These are phyloP conservation scores for Vidua macroura DNA, from an alignment of 2,113 vertebrate species.

Conservation along the genomic window DNA sequence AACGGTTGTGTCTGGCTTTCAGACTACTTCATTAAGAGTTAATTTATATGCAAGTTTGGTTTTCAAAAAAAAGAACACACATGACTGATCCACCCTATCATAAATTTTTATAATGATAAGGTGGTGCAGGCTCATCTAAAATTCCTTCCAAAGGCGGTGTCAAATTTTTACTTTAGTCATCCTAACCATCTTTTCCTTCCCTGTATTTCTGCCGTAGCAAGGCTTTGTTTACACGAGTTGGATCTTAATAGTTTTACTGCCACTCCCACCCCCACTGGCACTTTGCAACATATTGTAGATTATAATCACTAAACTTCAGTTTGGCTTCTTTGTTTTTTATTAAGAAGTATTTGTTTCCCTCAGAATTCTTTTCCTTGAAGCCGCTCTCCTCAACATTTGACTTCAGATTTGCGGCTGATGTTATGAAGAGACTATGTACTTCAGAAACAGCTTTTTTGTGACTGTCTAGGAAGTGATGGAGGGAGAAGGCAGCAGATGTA, in stretches of 20 bases:
- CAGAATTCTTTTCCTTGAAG: neutral
- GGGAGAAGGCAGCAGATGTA: neutral
- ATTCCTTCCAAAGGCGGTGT: slow-evolving; percentile 37
- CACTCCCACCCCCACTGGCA: neutral
- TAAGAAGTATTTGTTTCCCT: neutral
- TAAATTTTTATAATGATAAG: slow-evolving; percentile 64
- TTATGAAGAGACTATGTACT: neutral
- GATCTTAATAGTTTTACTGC: slow-evolving; percentile 20
- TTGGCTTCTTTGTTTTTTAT: neutral
- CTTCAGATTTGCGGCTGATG: neutral
- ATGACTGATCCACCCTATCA: slow-evolving; percentile 61
- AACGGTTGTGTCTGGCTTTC: slow-evolving; percentile 64
- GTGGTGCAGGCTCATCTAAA: slow-evolving; percentile 38
- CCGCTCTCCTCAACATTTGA: neutral
- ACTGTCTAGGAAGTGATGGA: neutral
- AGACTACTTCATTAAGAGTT: slow-evolving; percentile 55
- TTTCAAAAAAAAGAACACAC: slow-evolving; percentile 46
- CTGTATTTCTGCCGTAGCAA: slow-evolving; percentile 2
- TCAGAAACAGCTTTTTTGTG: neutral
- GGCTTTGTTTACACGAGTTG: slow-evolving; percentile 43
- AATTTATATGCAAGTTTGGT: slow-evolving; percentile 52
- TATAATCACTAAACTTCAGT: neutral
- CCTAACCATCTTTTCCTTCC: slow-evolving; percentile 40
- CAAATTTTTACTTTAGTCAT: slow-evolving; percentile 48
- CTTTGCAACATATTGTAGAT: slow-evolving; percentile 3